Evolutionary conservation across 2,888 invertebrate species (phyloP).

Genomic region (Alloplasta piceator): DNA sequence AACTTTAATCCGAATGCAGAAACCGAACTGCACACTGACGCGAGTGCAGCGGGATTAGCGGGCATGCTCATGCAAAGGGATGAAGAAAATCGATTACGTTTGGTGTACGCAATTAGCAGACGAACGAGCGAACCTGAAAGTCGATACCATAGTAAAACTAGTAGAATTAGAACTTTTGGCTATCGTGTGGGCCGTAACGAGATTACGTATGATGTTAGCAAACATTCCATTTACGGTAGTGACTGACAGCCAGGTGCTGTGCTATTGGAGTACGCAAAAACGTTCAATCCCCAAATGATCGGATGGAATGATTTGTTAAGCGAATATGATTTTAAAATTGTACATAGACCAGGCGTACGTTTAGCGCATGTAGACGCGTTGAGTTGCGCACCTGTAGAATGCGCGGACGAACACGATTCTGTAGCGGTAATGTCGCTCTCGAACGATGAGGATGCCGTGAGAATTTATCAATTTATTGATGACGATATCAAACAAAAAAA

Average conservation of each 20-base stretch:
- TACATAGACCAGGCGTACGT: slow-evolving; percentile 60
- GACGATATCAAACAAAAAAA: background rate
- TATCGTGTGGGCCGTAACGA: slow-evolving; percentile 31
- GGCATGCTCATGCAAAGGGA: slow-evolving; percentile 61
- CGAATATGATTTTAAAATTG: slow-evolving; percentile 59
- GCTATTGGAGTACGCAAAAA: slow-evolving; percentile 61
- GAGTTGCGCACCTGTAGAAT: slow-evolving; percentile 60
- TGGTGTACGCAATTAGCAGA: slow-evolving; percentile 69
- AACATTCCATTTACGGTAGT: too few species aligned
- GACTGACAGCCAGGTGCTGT: slow-evolving; percentile 70
- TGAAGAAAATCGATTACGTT: slow-evolving; percentile 42
- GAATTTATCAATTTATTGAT: background rate
- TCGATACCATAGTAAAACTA: slow-evolving; percentile 71
- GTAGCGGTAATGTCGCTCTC: background rate
- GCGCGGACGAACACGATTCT: too few species aligned
- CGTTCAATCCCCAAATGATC: slow-evolving; percentile 7
- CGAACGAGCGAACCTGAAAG: slow-evolving; percentile 68
- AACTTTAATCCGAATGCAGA: slow-evolving; percentile 18
- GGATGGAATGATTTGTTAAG: slow-evolving; percentile 6
- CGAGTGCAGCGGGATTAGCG: slow-evolving; percentile 18
- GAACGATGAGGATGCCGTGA: slow-evolving; percentile 33
- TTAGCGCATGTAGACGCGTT: slow-evolving; percentile 67
- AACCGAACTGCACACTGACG: slow-evolving; percentile 54
- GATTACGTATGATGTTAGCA: slow-evolving; percentile 20
- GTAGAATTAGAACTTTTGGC: slow-evolving; percentile 55